Evolutionary conservation across 2,113 vertebrate species (phyloP), one percentile per base, ranked within the genome.

Genomic region (Neodontobutis hainanensis): DNA sequence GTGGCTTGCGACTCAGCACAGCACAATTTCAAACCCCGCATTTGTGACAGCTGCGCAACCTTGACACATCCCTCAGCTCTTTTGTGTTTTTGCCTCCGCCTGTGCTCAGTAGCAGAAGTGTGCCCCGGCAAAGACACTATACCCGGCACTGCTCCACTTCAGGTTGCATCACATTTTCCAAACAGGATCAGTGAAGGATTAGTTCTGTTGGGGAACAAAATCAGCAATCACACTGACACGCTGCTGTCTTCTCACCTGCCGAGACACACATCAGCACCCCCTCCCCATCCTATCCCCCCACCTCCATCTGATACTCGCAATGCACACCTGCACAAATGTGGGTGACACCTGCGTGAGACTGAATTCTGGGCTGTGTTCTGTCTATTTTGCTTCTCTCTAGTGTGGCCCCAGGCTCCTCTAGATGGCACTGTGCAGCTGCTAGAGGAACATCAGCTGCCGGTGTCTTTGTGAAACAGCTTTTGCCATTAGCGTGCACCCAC

Each of bases 351-450:
- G 78, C 57, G 46, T 10, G 4, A 46, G 64, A 47, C 11, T 63
- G 16, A 38, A 59, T 48, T 59, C 48, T 19, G 16, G 36, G 32
- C 58, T 45, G 34, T 40, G n/a, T 34, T 35, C 47, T 43, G 47
- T 7, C 10, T 27, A 1, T 38, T 16, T 53, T 16, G 1, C 27
- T 36, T 27, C 14, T 27, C 14, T 19, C 46, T 34, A 66, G 50
- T 51, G 62, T 65, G 76, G 47, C 65, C 62, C 0, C 3, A 19
- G n/a, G 36, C 44, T 3, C 81, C 92, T 87, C 82, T 85, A 92
- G 93, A 90, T 92, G 92, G 92, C 92, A 92, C 90, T 93, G 93
- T 88, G 81, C 78, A 87, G 82, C 89, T 85, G 68, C 72, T 87
- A 66, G 72, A 77, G 4, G 69, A 70, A 53, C 5, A 15, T 6